Evolutionary conservation across 1,140 invertebrate species (phyloP).

Genomic region (Latrodectus geometricus): DNA sequence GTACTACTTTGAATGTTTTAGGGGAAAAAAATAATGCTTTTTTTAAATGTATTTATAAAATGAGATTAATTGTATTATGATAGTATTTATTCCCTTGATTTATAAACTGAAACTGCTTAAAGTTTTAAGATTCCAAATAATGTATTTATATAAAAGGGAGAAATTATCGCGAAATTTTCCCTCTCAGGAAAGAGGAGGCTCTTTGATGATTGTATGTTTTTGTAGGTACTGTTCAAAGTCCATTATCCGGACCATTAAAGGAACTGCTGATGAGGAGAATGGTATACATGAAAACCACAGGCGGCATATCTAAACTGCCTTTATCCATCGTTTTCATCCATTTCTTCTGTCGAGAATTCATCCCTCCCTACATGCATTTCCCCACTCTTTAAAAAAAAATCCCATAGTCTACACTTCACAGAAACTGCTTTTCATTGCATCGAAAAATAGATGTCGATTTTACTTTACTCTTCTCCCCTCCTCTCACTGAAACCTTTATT

Average conservation of each 20-base stretch:
- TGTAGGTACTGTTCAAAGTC: constrained; percentile 25
- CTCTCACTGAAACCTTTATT: background rate
- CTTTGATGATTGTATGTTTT: constrained; percentile 58
- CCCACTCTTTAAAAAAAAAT: background rate
- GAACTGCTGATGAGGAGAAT: constrained; percentile 50
- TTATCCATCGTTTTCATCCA: constrained; percentile 32
- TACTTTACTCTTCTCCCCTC: background rate
- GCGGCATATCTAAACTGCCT: constrained; percentile 33
- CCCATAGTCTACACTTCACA: background rate
- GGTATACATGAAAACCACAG: constrained; percentile 31
- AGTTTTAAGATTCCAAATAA: constrained; percentile 50
- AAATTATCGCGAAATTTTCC: constrained; percentile 48
- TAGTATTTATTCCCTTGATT: background rate
- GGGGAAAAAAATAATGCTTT: too few species aligned
- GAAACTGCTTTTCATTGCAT: constrained; percentile 24
- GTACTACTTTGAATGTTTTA: too few species aligned
- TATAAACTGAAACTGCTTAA: constrained; percentile 14
- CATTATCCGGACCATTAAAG: constrained; percentile 52
- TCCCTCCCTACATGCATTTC: background rate
- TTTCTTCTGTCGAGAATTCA: constrained; percentile 1
- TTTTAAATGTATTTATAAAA: too few species aligned
- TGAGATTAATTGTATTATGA: too few species aligned
- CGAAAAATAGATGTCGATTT: constrained; percentile 49
- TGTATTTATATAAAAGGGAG: constrained; percentile 29
- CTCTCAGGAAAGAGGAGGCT: background rate